These are phyloP conservation scores for Apis dorsata DNA, from an alignment of 1,140 invertebrate species.

Conservation along the genomic window DNA sequence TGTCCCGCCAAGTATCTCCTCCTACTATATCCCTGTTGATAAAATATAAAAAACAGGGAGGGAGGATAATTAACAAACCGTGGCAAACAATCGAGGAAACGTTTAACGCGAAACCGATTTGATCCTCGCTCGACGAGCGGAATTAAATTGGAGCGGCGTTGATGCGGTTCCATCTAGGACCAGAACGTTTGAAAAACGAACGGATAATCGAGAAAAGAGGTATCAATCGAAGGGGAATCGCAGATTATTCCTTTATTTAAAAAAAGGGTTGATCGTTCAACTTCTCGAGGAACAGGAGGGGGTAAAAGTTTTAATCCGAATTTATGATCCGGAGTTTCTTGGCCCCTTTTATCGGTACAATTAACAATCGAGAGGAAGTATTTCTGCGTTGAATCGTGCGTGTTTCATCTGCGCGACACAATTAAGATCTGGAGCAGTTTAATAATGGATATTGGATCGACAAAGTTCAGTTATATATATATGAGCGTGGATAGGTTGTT, in stretches of 20 bases:
- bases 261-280: background rate
- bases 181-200: background rate
- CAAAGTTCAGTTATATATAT: no score
- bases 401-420: no score
- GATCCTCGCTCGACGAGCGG: no score
- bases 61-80: background rate
- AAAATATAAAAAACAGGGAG: background rate
- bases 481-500: no score
- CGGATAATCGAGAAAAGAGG: background rate
- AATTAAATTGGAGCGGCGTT: background rate
- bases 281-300: background rate
- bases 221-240: background rate
- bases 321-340: background rate
- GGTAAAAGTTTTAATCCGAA: slow-evolving; percentile 1
- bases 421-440: no score
- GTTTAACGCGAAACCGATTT: no score
- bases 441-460: no score
- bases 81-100: no score
- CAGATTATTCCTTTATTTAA: no score
- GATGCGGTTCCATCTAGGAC: background rate
- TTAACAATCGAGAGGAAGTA: no score
- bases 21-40: background rate
- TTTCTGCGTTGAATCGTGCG: no score
- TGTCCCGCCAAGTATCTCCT: background rate
- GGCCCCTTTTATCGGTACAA: background rate